Evolutionary conservation across 2,797 vertebrate species (phyloP).

Genomic region (Aplochiton taeniatus): DNA sequence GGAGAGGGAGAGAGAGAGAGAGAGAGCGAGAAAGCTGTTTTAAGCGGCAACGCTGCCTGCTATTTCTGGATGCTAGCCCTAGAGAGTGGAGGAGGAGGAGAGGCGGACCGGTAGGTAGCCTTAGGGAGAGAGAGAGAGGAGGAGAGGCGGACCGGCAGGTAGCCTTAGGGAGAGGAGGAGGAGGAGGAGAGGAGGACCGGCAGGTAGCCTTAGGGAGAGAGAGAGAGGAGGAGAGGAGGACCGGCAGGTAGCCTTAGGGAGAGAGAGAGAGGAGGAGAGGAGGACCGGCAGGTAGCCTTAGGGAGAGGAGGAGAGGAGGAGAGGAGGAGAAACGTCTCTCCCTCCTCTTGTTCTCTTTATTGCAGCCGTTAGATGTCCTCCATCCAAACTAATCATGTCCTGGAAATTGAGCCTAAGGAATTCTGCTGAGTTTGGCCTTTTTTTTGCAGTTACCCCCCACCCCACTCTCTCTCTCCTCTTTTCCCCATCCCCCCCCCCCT

Average conservation of each 20-base stretch:
- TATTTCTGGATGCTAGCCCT: conserved; percentile 23
- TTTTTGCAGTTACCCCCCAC: conserved; percentile 30
- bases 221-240: conserved; percentile 50
- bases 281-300: conserved; percentile 18
- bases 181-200: neutral
- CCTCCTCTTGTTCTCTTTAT: conserved; percentile 36
- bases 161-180: neutral
- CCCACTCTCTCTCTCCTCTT: conserved; percentile 27
- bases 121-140: conserved; percentile 33
- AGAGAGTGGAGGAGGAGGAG: conserved; percentile 47
- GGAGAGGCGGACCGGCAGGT: conserved; percentile 14
- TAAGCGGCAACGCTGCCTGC: too few species aligned
- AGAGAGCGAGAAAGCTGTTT: too few species aligned
- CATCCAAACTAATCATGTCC: conserved; percentile 73
- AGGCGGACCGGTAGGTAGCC: conserved; percentile 47
- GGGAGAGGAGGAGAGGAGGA: conserved; percentile 14
- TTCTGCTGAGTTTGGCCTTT: conserved; percentile 71
- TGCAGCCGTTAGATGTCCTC: conserved; percentile 69
- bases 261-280: conserved; percentile 11
- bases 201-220: conserved; percentile 30
- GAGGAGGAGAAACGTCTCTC: conserved; percentile 23
- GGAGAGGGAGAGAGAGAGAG: too few species aligned
- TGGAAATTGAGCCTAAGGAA: conserved; percentile 72
- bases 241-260: conserved; percentile 49
- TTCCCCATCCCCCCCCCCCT: conserved; percentile 19